Base-by-base conservation (phyloP, 1,140 invertebrate species). In the Melanaphis sacchari region DNA sequence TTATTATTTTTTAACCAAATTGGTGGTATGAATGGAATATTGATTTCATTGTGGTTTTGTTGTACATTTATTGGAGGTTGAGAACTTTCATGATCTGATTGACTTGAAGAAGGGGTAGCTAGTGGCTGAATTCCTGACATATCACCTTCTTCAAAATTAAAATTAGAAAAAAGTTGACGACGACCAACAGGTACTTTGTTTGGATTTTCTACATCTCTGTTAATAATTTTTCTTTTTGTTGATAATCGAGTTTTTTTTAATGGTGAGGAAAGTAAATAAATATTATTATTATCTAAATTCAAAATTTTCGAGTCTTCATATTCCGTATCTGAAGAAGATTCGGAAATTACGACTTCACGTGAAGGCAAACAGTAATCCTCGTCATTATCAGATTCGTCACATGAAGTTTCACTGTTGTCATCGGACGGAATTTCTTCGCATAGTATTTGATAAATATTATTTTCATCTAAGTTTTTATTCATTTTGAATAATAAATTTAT, bases 1-100 rank as follows among this genome's bases (percentile, higher is more conserved):
- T 84, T 38, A 41, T 84, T 84, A 21, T 84, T 84, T 84, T 41
- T 84, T 36, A 38, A 84, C 82, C 82, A 84, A 40, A 84, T 41
- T 40, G 82, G 82, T 40, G 82, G 82, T 40, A 43, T 85, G 36
- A 85, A 85, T 40, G 22, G 41, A 21, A 26, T 43, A 85, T 41
- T 31, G 26, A 31, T 85, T 85, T 85, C n/a, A 40, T 85, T 38
- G 1, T 85, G 82, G 82, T 85, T n/a, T 76, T 36, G n/a, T 5
- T 76, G 66, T 15, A 76, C 7, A 76, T 76, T 54, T 54, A 54
- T 54, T 54, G 26, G 0, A 54, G 52, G 52, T 54, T 26, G 8
- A 54, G 24, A 54, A 54, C 24, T 54, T 54, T 54, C n/a, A n/a
- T n/a, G n/a, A n/a, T n/a, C n/a, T n/a, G n/a, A n/a, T n/a, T n/a